These are phyloP conservation scores for Sebastes fasciatus DNA, from an alignment of 2,113 vertebrate genomes.

Conservation along the genomic window DNA sequence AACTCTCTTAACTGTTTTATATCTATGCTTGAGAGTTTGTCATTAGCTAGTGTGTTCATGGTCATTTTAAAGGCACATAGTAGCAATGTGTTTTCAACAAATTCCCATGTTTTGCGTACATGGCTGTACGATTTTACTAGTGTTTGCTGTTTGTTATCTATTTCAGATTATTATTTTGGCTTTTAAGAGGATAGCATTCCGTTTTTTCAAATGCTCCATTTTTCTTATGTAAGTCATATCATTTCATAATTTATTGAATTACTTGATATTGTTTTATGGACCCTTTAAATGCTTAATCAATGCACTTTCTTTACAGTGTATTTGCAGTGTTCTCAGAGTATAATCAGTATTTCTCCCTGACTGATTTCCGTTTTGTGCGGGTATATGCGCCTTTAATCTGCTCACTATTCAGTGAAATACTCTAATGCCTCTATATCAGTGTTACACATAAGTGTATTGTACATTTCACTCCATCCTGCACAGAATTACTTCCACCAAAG, in stretches of 20 bases:
- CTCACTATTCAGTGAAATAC: constrained; percentile 1
- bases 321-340: not conserved
- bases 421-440: not conserved
- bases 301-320: not conserved
- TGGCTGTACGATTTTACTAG: not conserved
- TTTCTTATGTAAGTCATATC: not conserved
- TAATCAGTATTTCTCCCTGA: not conserved
- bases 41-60: too few relatives aligned
- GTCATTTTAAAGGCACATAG: too few relatives aligned
- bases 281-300: not conserved
- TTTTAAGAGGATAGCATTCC: not conserved
- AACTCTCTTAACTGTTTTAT: too few relatives aligned
- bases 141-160: not conserved
- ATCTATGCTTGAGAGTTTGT: too few relatives aligned
- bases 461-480: constrained; percentile 21
- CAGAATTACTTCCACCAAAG: constrained; percentile 37
- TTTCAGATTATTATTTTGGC: not conserved
- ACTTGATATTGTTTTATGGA: not conserved
- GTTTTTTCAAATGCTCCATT: not conserved
- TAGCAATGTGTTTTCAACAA: too few relatives aligned
- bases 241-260: not conserved
- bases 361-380: constrained; percentile 1
- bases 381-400: constrained; percentile 14
- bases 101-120: too few relatives aligned
- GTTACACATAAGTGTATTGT: not conserved